Evolutionary conservation across 2,888 invertebrate species (phyloP).

Genomic region (Dorcus hopei): DNA sequence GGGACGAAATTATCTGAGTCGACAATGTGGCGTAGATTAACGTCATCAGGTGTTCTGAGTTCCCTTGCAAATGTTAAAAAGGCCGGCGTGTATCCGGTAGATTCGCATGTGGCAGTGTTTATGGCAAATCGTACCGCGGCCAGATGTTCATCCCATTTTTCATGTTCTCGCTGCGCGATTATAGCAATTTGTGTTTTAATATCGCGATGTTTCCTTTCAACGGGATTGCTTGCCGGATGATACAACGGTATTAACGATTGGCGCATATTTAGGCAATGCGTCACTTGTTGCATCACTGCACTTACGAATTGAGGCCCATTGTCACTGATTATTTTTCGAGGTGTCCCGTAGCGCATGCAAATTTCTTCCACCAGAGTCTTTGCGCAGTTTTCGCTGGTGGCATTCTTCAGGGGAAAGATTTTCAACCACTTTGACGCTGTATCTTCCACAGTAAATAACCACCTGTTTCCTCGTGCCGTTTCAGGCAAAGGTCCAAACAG

Average conservation of each 20-base stretch:
- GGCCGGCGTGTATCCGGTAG: no score
- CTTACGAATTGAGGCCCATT: constrained; percentile 34
- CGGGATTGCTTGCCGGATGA: constrained; percentile 39
- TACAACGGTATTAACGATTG: constrained; percentile 31
- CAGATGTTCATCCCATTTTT: constrained; percentile 26
- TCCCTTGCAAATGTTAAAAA: no score
- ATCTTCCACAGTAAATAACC: constrained; percentile 32
- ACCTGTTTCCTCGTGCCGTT: constrained; percentile 2
- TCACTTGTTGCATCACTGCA: constrained; percentile 18
- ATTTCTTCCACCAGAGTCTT: constrained; percentile 18
- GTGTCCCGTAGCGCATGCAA: constrained; percentile 35
- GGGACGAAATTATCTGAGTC: no score
- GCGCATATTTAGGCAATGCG: constrained; percentile 24
- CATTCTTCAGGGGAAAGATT: constrained; percentile 21
- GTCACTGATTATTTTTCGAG: constrained; percentile 36
- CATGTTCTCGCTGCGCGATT: constrained; percentile 26
- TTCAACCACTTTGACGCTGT: constrained; percentile 32
- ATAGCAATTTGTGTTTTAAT: constrained; percentile 33
- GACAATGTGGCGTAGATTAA: no score
- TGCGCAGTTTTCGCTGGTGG: constrained; percentile 30
- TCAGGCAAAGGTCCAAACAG: no score
- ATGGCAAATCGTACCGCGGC: constrained; percentile 31
- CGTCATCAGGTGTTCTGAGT: no score
- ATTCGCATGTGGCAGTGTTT: constrained; percentile 21
- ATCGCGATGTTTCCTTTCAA: constrained; percentile 35